Evolutionary conservation across 2,888 invertebrate genomes (phyloP).

Genomic region (Drosophila pegasa): DNA sequence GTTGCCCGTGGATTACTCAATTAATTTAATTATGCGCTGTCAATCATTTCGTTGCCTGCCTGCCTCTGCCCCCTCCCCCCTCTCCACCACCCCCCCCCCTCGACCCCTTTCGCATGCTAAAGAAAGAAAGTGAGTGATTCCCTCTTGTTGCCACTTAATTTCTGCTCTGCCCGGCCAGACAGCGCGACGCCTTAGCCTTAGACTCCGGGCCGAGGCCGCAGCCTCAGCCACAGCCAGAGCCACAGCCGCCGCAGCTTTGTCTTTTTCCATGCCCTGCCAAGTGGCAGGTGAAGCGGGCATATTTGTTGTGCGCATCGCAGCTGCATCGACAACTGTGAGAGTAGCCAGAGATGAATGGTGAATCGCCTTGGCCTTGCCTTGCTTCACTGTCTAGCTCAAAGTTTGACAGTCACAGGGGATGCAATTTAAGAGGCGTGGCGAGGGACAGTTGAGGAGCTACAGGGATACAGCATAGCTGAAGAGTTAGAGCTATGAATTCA

Average conservation of each 20-base stretch:
- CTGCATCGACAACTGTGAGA: no score
- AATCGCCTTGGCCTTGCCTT: no score
- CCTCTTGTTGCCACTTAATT: conserved; percentile 81
- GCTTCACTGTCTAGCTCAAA: no score
- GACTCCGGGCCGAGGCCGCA: conserved; percentile 1
- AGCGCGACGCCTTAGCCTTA: conserved; percentile 31
- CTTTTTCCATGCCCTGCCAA: conserved; percentile 6
- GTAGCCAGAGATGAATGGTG: no score
- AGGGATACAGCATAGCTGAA: no score
- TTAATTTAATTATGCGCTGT: conserved; percentile 86
- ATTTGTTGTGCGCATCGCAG: neutral
- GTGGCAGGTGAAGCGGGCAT: neutral
- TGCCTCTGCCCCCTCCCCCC: conserved; percentile 23
- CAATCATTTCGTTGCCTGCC: conserved; percentile 84
- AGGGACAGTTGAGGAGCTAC: no score
- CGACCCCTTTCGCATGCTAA: conserved; percentile 2
- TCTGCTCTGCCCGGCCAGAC: conserved; percentile 70
- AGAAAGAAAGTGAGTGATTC: conserved; percentile 68
- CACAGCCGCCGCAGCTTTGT: conserved; percentile 28
- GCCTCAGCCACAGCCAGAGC: conserved; percentile 18
- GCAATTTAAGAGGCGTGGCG: no score
- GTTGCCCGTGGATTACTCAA: conserved; percentile 85
- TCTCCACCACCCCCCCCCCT: neutral
- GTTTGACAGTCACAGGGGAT: no score
- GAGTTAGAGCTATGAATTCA: no score